Percentiles rank a stretch among this genome's conserved stretches.
Evolutionary conservation across 2,888 invertebrate species (phyloP).

Genomic region (Polyommatus iphigenia): DNA sequence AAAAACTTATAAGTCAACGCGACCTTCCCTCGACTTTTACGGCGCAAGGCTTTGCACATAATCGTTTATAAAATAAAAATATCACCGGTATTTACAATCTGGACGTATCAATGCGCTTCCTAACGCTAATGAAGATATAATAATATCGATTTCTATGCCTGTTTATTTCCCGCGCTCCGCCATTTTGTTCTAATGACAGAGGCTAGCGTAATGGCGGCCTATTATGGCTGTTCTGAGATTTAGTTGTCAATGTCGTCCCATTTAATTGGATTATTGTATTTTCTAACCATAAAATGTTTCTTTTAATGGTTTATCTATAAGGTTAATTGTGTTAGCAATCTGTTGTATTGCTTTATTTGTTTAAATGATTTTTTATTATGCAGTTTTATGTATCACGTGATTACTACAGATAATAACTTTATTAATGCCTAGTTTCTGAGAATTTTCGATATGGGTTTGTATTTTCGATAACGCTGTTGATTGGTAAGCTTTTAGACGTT

Average conservation of each 20-base stretch:
- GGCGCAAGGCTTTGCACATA: constrained; percentile 46
- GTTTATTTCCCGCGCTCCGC: constrained; percentile 69
- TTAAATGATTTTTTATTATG: background rate
- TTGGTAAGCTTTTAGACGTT: too few relatives aligned
- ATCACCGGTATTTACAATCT: constrained; percentile 73
- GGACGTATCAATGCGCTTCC: constrained; percentile 75
- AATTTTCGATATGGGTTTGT: too few relatives aligned
- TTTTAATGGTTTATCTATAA: constrained; percentile 31
- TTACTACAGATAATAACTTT: background rate
- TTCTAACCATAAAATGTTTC: constrained; percentile 52
- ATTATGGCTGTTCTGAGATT: constrained; percentile 74
- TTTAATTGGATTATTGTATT: constrained; percentile 76
- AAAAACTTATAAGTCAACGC: constrained; percentile 8
- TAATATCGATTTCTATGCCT: constrained; percentile 74
- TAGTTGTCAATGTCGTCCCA: constrained; percentile 73
- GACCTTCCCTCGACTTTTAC: background rate
- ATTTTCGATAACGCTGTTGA: too few relatives aligned
- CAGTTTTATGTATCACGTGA: background rate
- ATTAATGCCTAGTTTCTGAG: too few relatives aligned
- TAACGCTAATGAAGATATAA: constrained; percentile 79
- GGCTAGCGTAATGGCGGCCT: constrained; percentile 73
- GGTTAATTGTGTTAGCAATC: constrained; percentile 19
- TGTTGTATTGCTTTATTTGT: background rate
- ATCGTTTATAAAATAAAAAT: constrained; percentile 63
- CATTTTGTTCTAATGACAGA: constrained; percentile 70